Base-by-base conservation (phyloP, 2,113 vertebrate species). In the Camelus bactrianus region DNA sequence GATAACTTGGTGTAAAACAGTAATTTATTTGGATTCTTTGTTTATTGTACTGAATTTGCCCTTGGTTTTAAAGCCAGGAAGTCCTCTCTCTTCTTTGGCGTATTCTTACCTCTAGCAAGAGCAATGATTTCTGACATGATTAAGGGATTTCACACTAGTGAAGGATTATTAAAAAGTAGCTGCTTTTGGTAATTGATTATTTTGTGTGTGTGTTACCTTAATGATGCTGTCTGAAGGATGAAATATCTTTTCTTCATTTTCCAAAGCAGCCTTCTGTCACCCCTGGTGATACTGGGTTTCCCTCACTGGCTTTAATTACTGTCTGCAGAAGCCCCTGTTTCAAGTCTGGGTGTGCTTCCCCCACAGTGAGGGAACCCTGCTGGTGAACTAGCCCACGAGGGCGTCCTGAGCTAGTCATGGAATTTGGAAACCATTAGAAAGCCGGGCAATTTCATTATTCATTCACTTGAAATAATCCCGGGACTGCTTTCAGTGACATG, bases 401-500 rank as follows among this genome's bases (percentile, higher is more conserved):
- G 64, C 70, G 5, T 38, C 80, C 19, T 11, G 64, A 93, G 89
- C 86, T 70, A 80, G 56, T 65, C 14, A 0, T 30, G 97, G 89
- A 97, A 64, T 94, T 98, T 87, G 64, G 97, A 98, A 96, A 52
- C 80, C 83, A 83, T 94, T 92, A 98, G 88, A 75, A 95, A 97
- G 56, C 97, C 58, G 26, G 72, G 42, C 70, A 0, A 97, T 97
- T 96, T 98, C 67, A 97, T 97, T 98, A 91, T 97, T 98, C 69
- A 89, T 98, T 98, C 73, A 46, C 97, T 97, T 97, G 65, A 98
- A 97, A 98, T 98, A 98, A 98, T 98, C 98, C 97, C 30, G 42
- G 72, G 97, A 86, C 88, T 82, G 72, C 98, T 99, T 99, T 98
- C 98, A 98, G 94, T 89, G 96, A 94, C 98, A 98, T 98, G 98